A percentile compares a stretch with the other conserved stretches of the same genome.
Conservation (phyloP, 1,140 invertebrate genomes). For the Eumeta japonica region DNA sequence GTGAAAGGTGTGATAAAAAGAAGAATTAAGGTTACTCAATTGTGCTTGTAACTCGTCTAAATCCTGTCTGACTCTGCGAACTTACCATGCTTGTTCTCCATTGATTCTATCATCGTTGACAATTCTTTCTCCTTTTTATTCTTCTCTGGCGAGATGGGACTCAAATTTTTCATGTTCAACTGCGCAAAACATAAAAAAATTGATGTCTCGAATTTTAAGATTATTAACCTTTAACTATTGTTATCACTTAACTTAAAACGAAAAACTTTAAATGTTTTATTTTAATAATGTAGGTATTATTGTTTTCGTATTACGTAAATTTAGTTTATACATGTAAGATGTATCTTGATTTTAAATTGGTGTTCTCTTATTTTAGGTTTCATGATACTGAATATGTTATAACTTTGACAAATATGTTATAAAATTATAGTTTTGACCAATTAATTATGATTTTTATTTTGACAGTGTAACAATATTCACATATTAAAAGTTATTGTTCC, state of each 20-base stretch:
- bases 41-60: background rate
- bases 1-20: background rate
- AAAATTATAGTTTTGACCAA: no score
- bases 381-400: no score
- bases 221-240: background rate
- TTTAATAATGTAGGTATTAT: no score
- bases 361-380: no score
- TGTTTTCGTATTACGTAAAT: no score
- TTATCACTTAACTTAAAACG: background rate
- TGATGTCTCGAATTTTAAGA: background rate
- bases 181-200: constrained; percentile 15
- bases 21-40: background rate
- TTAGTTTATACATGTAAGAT: no score
- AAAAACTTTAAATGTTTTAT: background rate
- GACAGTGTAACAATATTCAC: no score
- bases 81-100: constrained; percentile 81
- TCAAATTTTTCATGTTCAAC: constrained; percentile 46
- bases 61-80: constrained; percentile 12
- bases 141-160: constrained; percentile 56
- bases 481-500: no score
- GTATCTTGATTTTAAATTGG: no score
- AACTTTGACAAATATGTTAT: no score
- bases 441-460: no score
- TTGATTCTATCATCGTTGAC: constrained; percentile 69
- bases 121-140: constrained; percentile 68